Base-by-base conservation (phyloP, 2,888 invertebrate genomes). In the Mechanitis messenoides region DNA sequence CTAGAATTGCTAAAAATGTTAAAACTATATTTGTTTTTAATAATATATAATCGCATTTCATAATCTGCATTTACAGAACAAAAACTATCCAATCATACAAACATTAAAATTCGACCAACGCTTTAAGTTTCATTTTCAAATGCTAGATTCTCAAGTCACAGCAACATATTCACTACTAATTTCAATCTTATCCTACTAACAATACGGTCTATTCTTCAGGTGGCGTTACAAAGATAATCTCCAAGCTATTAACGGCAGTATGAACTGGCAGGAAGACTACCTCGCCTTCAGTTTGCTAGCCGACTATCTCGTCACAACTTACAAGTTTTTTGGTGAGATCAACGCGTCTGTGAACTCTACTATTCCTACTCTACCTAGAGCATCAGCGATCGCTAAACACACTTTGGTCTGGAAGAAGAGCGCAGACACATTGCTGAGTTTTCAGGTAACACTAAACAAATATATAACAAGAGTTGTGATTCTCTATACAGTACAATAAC, bases 191-290 rank as follows among this genome's bases (percentile, higher is more conserved):
- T 42, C 7, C 3, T 9, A 3, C 42, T 42, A 1, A 42, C 42
- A 42, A 42, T 9, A 42, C 42, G 42, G 9, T 9, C 9, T 1
- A 42, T 11, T 42, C 42, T 28, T 53, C 62, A 91, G 91, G 84
- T 91, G 90, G 90, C 88, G 87, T 12, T 91, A 90, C 79, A 83
- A 87, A 64, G 90, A 91, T 73, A 91, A 91, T 68, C 76, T 90
- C 0, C 90, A 91, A 80, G 83, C 87, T 0, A 55, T 91, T 1
- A 90, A 90, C 77, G 90, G 90, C 62, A 90, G 90, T 65, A 91
- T 91, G 90, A 88, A 87, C 73, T 91, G 91, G 91, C 88, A 91
- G 62, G 81, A 87, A 63, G 89, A 91, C 68, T 85, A 86, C 68
- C 71, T 91, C 0, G 81, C 87, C 0, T 90, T 91, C 74, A 78